These are phyloP conservation scores for Sinosuthora webbiana DNA, from an alignment of 2,113 vertebrate genomes.

Conservation along the genomic window DNA sequence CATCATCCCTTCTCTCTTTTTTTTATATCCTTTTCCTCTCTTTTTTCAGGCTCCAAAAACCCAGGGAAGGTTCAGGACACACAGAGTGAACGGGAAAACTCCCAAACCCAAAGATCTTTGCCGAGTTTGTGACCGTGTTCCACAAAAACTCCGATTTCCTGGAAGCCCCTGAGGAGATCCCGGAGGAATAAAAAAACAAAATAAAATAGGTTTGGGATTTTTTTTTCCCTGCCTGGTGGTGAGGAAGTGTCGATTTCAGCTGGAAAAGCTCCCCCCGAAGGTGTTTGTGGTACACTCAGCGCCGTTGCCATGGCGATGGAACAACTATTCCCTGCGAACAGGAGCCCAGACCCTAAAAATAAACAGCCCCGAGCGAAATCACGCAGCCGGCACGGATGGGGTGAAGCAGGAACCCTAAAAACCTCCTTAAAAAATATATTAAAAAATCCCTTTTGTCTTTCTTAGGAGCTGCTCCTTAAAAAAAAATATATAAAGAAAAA, in stretches of 20 bases:
- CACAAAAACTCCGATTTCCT: background rate
- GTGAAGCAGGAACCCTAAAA: background rate
- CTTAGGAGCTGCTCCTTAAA: background rate
- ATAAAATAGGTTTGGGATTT: too few species aligned
- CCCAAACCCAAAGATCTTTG: background rate
- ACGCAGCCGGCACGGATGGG: background rate
- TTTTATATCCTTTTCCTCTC: too few species aligned
- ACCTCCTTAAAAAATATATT: fast-evolving
- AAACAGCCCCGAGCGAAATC: conserved; percentile 23
- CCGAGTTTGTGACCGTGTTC: background rate
- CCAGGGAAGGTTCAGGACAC: fast-evolving
- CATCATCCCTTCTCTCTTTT: background rate
- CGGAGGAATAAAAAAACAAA: too few species aligned
- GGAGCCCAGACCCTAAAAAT: conserved; percentile 50
- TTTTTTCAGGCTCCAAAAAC: fast-evolving
- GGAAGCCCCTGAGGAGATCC: background rate
- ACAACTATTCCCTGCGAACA: conserved; percentile 58
- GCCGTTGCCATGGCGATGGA: conserved; percentile 57
- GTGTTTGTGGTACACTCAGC: conserved; percentile 63
- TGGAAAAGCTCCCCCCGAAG: conserved; percentile 34
- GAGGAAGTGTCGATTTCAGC: conserved; percentile 5
- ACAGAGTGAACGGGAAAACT: fast-evolving
- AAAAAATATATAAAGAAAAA: too few species aligned
- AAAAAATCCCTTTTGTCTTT: fast-evolving
- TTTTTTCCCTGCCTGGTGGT: background rate